A percentile compares a stretch with the other conserved stretches of the same genome.
Evolutionary conservation across 1,140 invertebrate genomes (phyloP).

Genomic region (Yoshiicerus persimilis): DNA sequence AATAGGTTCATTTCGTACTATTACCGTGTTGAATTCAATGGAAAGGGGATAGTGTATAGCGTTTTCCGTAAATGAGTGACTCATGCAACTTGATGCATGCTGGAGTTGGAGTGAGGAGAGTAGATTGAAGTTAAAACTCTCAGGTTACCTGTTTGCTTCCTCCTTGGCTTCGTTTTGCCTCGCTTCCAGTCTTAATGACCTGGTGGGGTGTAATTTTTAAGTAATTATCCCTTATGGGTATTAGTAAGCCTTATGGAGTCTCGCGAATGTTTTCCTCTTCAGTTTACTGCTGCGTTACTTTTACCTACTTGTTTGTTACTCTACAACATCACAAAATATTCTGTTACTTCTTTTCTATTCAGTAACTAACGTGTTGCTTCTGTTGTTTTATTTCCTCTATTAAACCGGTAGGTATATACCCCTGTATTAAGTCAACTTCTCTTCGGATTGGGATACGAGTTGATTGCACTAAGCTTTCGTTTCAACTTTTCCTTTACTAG

Average conservation of each 20-base stretch:
- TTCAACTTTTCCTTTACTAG: not conserved
- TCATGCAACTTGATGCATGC: conserved; percentile 34
- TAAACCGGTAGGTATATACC: not conserved
- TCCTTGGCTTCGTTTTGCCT: not conserved
- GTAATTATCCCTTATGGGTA: conserved; percentile 26
- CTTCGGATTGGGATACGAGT: not conserved
- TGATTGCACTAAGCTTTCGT: not conserved
- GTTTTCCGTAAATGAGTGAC: conserved; percentile 1
- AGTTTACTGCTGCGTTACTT: not conserved
- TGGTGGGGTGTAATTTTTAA: conserved; percentile 32
- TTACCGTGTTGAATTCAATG: not conserved
- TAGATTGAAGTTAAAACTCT: not conserved
- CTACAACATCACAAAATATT: not conserved
- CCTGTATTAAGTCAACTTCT: too few relatives aligned
- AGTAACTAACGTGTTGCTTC: conserved; percentile 1
- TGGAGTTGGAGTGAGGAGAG: not conserved
- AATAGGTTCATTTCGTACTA: not conserved
- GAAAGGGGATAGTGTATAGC: not conserved
- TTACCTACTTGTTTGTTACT: not conserved
- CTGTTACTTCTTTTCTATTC: not conserved
- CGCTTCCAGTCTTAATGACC: conserved; percentile 26
- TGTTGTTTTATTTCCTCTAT: not conserved
- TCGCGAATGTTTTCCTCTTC: not conserved
- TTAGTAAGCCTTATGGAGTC: not conserved
- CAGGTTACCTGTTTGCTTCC: conserved; percentile 25